phyloP scores from a whole-genome alignment of 1,140 invertebrate genomes.

The Tetragonula clypearis region DNA sequence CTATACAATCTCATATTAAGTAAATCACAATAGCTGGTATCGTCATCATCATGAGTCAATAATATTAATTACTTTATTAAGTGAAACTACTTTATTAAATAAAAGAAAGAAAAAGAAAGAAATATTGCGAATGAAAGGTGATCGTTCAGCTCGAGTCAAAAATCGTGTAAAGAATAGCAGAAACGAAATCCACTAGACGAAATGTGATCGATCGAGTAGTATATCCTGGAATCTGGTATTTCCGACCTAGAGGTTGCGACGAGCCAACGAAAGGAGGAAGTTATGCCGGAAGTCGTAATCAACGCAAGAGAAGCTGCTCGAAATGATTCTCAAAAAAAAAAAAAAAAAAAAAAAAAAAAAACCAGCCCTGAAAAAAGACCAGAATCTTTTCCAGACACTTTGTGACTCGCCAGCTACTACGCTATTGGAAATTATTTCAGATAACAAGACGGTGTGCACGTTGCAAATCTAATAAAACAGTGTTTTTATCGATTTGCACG shows the following conservation, averaged over 20 bases:
- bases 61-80: too few relatives aligned
- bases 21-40: too few relatives aligned
- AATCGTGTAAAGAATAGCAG: neutral
- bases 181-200: neutral
- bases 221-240: slow-evolving; percentile 57
- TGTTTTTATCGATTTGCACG: too few relatives aligned
- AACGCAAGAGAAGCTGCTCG: slow-evolving; percentile 51
- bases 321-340: slow-evolving; percentile 1
- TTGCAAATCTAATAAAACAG: too few relatives aligned
- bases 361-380: too few relatives aligned
- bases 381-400: neutral
- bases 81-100: too few relatives aligned
- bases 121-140: neutral
- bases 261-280: slow-evolving; percentile 42
- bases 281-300: slow-evolving; percentile 40
- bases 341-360: too few relatives aligned
- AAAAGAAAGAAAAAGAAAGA: too few relatives aligned
- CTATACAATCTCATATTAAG: too few relatives aligned
- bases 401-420: neutral
- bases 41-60: too few relatives aligned
- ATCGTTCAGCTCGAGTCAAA: neutral
- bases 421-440: neutral
- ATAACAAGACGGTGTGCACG: too few relatives aligned
- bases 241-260: slow-evolving; percentile 29
- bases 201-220: slow-evolving; percentile 36